phyloP scores from a whole-genome alignment of 1,140 invertebrate genomes.

The Caerostris extrusa region DNA sequence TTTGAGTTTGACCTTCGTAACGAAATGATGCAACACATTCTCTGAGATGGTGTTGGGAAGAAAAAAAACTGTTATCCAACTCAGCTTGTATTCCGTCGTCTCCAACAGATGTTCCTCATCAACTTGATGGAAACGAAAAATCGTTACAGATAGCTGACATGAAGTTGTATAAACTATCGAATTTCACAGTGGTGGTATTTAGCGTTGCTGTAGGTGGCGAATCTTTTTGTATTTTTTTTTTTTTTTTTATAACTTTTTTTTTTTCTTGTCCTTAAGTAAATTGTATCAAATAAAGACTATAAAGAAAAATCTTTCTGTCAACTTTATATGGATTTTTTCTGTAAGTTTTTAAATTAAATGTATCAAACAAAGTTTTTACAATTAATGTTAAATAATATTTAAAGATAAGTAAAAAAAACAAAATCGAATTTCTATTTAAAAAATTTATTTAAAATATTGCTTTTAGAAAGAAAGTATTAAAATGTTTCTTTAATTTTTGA shows the following conservation, averaged over 20 bases:
- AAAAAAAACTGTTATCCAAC: background rate
- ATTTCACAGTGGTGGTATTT: background rate
- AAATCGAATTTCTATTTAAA: no score
- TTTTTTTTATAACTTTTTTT: background rate
- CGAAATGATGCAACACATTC: background rate
- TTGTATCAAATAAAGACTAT: no score
- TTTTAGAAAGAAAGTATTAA: no score
- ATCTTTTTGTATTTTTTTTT: background rate
- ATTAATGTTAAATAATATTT: no score
- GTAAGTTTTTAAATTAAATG: no score
- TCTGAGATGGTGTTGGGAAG: background rate
- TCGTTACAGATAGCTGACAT: background rate
- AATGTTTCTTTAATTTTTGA: no score
- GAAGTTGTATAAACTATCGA: background rate
- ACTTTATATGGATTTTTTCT: no score
- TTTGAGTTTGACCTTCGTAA: background rate
- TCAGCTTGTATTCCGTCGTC: background rate
- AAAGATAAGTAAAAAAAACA: no score
- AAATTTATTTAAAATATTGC: no score
- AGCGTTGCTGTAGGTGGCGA: background rate
- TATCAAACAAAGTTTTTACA: no score
- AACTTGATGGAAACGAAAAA: slow-evolving; percentile 20
- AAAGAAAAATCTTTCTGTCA: no score
- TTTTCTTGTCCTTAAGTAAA: no score
- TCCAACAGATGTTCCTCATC: background rate